These are phyloP conservation scores for Gasteruption jaculator DNA, from an alignment of 2,888 invertebrate species.

Conservation along the genomic window DNA sequence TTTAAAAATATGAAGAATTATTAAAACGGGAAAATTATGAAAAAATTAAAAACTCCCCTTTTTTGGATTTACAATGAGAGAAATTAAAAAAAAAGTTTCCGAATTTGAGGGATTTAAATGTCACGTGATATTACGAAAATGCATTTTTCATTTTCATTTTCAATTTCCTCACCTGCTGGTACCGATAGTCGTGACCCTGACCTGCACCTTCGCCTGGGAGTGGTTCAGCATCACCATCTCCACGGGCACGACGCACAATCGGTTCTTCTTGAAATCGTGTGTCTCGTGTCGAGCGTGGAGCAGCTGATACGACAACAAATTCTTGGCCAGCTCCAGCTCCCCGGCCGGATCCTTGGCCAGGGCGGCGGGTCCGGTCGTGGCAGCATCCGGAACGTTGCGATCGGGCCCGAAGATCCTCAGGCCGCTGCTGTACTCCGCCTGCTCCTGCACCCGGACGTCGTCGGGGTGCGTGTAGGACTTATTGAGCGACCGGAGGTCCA, in stretches of 20 bases:
- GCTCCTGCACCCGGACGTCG: constrained; percentile 40
- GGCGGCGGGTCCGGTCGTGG: constrained; percentile 12
- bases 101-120: background rate
- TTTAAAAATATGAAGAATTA: too few species aligned
- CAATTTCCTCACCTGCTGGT: constrained; percentile 55
- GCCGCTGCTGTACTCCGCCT: constrained; percentile 38
- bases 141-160: constrained; percentile 4
- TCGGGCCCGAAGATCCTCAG: constrained; percentile 49
- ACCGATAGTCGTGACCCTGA: constrained; percentile 61
- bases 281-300: constrained; percentile 41
- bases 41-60: background rate
- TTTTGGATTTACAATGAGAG: constrained; percentile 5
- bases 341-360: constrained; percentile 36
- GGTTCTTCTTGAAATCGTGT: constrained; percentile 62
- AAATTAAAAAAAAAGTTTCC: constrained; percentile 1
- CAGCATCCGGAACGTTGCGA: constrained; percentile 46
- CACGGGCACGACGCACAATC: constrained; percentile 66
- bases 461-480: constrained; percentile 54
- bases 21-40: constrained; percentile 9
- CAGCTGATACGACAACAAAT: constrained; percentile 38
- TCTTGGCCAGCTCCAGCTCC: constrained; percentile 33
- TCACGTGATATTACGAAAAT: too few species aligned
- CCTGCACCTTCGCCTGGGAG: constrained; percentile 57
- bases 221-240: constrained; percentile 66
- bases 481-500: constrained; percentile 61